Evolutionary conservation across 53 echinoderm and acorn worm genomes (phyloP).

Genomic region (Henricia sp.): DNA sequence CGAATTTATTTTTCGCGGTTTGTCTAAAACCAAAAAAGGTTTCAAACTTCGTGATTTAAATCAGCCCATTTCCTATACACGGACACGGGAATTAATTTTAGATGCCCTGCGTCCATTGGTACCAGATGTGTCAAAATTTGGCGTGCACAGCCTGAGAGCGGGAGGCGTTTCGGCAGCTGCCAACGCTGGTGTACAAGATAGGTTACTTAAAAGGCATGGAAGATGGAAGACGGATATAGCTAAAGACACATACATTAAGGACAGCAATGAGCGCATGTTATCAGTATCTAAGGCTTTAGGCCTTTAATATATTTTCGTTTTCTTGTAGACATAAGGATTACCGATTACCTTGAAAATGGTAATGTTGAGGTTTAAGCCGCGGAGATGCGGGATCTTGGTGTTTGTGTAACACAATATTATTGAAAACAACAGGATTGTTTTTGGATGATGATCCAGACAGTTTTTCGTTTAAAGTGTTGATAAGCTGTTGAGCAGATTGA

Average conservation of each 20-base stretch:
- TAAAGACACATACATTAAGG: constrained; percentile 25
- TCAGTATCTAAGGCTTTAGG: neutral
- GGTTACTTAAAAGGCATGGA: constrained; percentile 29
- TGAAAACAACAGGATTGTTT: neutral
- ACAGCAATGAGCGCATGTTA: neutral
- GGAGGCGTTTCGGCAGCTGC: constrained; percentile 33
- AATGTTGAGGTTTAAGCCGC: neutral
- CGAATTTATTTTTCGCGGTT: neutral
- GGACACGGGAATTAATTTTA: constrained; percentile 25
- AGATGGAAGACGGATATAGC: constrained; percentile 30
- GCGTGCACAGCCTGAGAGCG: constrained; percentile 43
- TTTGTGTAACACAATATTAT: neutral
- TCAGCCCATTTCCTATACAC: constrained; percentile 9
- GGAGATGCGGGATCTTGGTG: neutral
- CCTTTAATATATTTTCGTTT: neutral
- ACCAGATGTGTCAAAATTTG: constrained; percentile 28
- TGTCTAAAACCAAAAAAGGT: constrained; percentile 28
- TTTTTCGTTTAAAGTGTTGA: neutral
- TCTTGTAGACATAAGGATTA: neutral
- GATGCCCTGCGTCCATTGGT: constrained; percentile 34
- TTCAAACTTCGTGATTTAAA: constrained; percentile 18
- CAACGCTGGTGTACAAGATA: constrained; percentile 9
- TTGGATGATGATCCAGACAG: no score
- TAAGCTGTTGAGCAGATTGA: no score
- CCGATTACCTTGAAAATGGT: neutral